Evolutionary conservation across 2,797 vertebrate species (phyloP), one percentile per base, ranked within the genome.

Genomic region (Cuniculus paca): DNA sequence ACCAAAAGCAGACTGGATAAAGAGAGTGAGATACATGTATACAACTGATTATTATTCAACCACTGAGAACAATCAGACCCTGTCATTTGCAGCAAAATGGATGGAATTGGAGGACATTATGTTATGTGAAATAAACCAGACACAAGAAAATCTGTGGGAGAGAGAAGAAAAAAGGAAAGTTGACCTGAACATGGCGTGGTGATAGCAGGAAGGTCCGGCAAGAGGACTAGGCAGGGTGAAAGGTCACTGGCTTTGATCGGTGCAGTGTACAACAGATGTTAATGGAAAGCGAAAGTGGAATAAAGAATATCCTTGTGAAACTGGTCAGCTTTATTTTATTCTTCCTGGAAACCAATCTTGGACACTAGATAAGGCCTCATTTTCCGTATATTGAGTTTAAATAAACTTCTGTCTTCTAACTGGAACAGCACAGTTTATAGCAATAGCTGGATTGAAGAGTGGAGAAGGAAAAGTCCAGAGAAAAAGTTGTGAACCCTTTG

Each of bases 251-350:
- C 8, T 17, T 75, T 48, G 42, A 31, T 45, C 2, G 2, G 39
- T 12, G 70, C 39, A 13, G 12, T 45, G 72, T 42, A 45, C 24
- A 31, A 17, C 42, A 75, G 42, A 48, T 31, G 72, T 17, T 14
- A 17, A 17, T 17, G 26, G 42, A 28, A 17, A 75, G 72, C 4
- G 26, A 48, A 75, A 75, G 42, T 84, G 87, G 96, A 96, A 96
- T 96, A 92, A 96, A 94, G 61, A n/a, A 17, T 88, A 92, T 52
- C 36, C 2, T 14, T 74, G 84, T 26, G 91, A 86, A 95, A 87
- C 85, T 97, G 63, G 60, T 79, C 97, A 85, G 97, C 81, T 96
- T 96, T 96, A 91, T 97, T 97, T 92, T 93, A 34, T 96, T 79
- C 94, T 97, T 98, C 97, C 65, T 98, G 78, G 88, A 17, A 94